Base-by-base conservation (phyloP, 2,797 vertebrate genomes). In the Melopsittacus undulatus region DNA sequence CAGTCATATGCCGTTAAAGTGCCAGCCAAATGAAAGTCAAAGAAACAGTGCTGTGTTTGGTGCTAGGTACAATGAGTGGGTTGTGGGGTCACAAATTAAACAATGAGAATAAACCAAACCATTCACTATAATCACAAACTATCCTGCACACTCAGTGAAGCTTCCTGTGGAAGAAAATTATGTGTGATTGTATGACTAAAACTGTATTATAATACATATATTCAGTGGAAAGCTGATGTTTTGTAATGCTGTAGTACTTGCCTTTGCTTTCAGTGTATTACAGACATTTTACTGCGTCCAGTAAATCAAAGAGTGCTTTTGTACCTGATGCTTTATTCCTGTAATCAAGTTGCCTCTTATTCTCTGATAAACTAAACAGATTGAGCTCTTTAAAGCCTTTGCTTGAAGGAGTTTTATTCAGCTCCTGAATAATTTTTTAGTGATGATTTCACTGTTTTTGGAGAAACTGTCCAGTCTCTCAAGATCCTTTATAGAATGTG, bases 281-380 rank as follows among this genome's bases (percentile, higher is more conserved):
- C 73, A 83, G 59, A 19, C 7, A 34, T 93, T 87, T 92, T 82
- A 67, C 63, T 77, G 51, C 56, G 63, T 83, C 90, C 77, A 61
- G 75, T 75, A 69, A 89, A 92, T 97, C 78, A 87, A 93, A 82
- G 78, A 83, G 18, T 1, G 4, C 52, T 96, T 96, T 77, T 87
- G 75, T 83, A 96, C 64, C 52, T 89, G 57, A 29, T 89, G 89
- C 72, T 92, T 69, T 94, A 80, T 80, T 92, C 64, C 78, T 85
- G 42, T 91, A 89, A 92, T 94, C 84, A 80, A 77, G 82, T 91
- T 94, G 68, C 76, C 22, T 92, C 64, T 91, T 43, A 32, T 89
- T 89, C 27, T 73, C 34, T 70, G 78, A 52, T 80, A 87, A 73
- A 62, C 63, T 82, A 76, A 95, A 77, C 42, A 87, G 68, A 89